Evolutionary conservation across 2,797 vertebrate genomes (phyloP), one percentile per base, ranked within the genome.

Genomic region (Esox lucius): DNA sequence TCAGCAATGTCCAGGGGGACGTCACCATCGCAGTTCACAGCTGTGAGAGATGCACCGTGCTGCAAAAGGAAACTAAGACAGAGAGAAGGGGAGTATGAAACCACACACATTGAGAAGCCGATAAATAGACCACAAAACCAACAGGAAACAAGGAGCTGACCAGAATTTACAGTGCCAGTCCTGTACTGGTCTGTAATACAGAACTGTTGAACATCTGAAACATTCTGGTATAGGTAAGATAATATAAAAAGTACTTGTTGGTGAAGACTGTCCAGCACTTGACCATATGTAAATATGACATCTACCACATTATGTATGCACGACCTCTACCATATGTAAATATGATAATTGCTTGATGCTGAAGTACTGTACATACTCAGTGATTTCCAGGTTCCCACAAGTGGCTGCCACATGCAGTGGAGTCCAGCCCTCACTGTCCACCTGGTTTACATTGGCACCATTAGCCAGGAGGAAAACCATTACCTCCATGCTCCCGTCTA

Each of bases 361-460:
- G 4, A 31, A 33, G 26, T 24, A 26, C 39, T 67, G 61, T 66
- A 22, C 35, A 39, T 17, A 46, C 33, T 61, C 59, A 76, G 94
- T 94, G 0, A 98, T 97, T 78, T 97, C 96, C 28, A 93, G 84
- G 82, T 96, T 92, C 19, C 95, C 95, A 11, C 96, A 97, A 83
- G 96, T 97, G 15, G 96, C 95, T 0, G 96, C 95, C 5, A 96
- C 96, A 0, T 98, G 96, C 79, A 98, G 92, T 0, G 96, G 95
- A 0, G 96, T 96, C 96, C 96, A 97, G 78, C 95, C 96, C 87
- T 98, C 96, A 1, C 93, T 97, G 92, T 97, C 96, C 0, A 96
- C 94, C 85, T 96, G 96, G 92, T 97, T 96, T 75, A 96, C 93
- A 0, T 90, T 91, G 82, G 96, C 96, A 0, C 94, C 92, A 2